phyloP scores from a whole-genome alignment of 1,140 invertebrate species.

The Gonatopus flavifemur region DNA sequence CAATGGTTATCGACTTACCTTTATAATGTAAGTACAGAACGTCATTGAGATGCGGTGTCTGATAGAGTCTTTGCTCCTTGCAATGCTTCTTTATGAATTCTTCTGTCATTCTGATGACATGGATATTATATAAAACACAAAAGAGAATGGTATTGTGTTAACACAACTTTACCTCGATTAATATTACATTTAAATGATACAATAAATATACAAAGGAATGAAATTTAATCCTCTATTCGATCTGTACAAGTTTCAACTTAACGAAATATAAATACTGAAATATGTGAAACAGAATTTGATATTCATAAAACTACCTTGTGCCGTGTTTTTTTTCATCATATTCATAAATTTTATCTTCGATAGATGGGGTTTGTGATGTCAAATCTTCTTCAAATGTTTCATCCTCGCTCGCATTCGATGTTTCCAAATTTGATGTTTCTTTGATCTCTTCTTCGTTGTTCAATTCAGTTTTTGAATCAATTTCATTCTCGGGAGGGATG shows the following conservation, averaged over 20 bases:
- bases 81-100: conserved; percentile 77
- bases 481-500: no score
- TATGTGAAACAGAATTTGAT: no score
- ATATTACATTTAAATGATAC: no score
- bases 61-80: conserved; percentile 82
- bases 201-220: no score
- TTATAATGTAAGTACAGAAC: conserved; percentile 93
- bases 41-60: conserved; percentile 88
- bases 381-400: conserved; percentile 6
- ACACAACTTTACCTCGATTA: no score
- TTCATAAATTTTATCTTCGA: conserved; percentile 40
- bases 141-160: neutral
- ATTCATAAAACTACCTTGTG: conserved; percentile 25
- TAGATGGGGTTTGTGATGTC: conserved; percentile 13
- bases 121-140: neutral
- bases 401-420: conserved; percentile 16
- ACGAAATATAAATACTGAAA: no score
- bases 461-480: no score
- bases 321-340: conserved; percentile 39
- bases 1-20: conserved; percentile 69
- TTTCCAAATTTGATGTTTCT: conserved; percentile 22
- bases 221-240: no score
- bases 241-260: no score
- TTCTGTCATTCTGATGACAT: conserved; percentile 69
- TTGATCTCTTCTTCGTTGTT: no score